These are phyloP conservation scores for Caenorhabditis sinica DNA, from an alignment of 2,888 invertebrate genomes.

Conservation along the genomic window DNA sequence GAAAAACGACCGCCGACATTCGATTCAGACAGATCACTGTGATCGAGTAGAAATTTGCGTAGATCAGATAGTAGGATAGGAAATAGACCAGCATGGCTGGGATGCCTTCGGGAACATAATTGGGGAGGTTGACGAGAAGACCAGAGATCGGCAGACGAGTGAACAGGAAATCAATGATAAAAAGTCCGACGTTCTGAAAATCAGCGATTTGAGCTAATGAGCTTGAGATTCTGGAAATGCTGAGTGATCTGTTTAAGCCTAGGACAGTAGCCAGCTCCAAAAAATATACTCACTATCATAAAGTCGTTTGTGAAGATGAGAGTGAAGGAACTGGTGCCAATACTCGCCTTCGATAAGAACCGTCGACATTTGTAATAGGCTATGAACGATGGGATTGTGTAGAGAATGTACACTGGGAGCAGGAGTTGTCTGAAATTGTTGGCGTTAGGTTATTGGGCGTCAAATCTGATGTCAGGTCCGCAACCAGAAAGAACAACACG, in stretches of 20 bases:
- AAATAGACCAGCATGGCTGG: constrained; percentile 36
- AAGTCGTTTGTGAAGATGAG: constrained; percentile 56
- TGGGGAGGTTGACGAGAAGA: constrained; percentile 35
- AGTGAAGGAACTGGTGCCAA: constrained; percentile 39
- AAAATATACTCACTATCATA: constrained; percentile 50
- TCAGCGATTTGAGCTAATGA: neutral
- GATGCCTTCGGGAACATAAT: constrained; percentile 29
- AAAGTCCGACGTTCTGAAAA: constrained; percentile 54
- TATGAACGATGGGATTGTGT: constrained; percentile 53
- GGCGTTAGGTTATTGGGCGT: too few species aligned
- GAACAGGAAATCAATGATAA: constrained; percentile 49
- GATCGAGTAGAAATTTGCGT: constrained; percentile 53
- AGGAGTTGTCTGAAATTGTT: constrained; percentile 50
- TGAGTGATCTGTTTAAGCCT: too few species aligned
- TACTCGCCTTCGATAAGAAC: constrained; percentile 17
- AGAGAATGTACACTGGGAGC: constrained; percentile 37
- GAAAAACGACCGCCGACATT: constrained; percentile 59
- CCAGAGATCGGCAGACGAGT: constrained; percentile 58
- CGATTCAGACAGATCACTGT: constrained; percentile 60
- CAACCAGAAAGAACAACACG: neutral
- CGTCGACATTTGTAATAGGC: constrained; percentile 50
- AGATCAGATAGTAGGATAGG: constrained; percentile 59
- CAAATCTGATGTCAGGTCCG: too few species aligned
- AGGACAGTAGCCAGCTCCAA: neutral
- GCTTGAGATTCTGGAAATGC: too few species aligned